Evolutionary conservation across 2,888 invertebrate genomes (phyloP), one percentile per base, ranked within the genome.

Genomic region (Lithophane socia): DNA sequence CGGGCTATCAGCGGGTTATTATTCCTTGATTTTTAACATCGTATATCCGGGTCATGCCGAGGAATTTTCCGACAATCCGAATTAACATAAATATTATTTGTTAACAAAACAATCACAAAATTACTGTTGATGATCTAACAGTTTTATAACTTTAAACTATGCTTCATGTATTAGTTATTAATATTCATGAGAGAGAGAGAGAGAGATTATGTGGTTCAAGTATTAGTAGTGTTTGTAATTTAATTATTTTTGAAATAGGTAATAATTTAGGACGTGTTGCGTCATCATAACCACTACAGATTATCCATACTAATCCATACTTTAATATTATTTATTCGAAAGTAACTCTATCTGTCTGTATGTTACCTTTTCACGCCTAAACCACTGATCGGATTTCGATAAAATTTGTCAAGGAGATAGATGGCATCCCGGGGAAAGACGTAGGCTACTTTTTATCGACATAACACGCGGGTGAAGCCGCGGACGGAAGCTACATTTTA

Each of bases 21-120:
- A 58, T 72, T 64, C n/a, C 54, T 47, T 24, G 67, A 74, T 42
- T 58, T 29, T 61, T 66, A 73, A 69, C 12, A 58, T 65, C 44
- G 44, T 71, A 67, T 76, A 74, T 83, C 77, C 83, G 85, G 73
- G 24, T 80, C 63, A 63, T 37, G 44, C 29, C 47, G 16, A 60
- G 61, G 52, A 63, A 75, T 77, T 42, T 58, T 69, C 71, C 21
- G 10, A 72, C 2, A 12, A 42, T 37, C 2, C 13, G 24, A 70
- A 29, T 42, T 13, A 56, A 18, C 24, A 24, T 44, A 52, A 24
- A 37, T 60, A 16, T 54, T 47, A 60, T 54, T 47, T 47, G 42
- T 73, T 52, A 24, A 42, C 18, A 66, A 29, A 64, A 37, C 7
- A 24, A 37, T 52, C 8, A 60, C 16, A 64, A 64, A 42, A 44